Conservation (phyloP, 2,888 invertebrate genomes). For the Marasmarcha lunaedactyla region DNA sequence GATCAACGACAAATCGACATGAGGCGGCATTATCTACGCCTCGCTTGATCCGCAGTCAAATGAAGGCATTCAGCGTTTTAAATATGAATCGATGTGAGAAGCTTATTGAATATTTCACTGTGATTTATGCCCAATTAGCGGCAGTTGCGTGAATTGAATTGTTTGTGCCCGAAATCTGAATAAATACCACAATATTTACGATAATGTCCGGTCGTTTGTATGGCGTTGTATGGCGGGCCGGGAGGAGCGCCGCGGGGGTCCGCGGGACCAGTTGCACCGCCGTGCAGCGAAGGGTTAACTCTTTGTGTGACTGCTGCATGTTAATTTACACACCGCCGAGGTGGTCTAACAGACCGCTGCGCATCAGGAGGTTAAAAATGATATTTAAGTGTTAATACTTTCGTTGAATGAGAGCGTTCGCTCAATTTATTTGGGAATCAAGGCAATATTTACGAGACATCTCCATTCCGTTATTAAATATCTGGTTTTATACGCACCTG, state of each 20-base stretch:
- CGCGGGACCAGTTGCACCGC: constrained; percentile 21
- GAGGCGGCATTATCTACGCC: constrained; percentile 40
- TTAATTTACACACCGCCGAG: constrained; percentile 56
- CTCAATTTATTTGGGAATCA: constrained; percentile 36
- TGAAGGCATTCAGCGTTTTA: constrained; percentile 50
- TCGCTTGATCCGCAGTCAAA: constrained; percentile 50
- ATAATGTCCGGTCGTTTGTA: constrained; percentile 57
- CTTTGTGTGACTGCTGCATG: constrained; percentile 60
- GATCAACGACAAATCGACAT: constrained; percentile 42
- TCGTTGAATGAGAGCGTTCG: constrained; percentile 32
- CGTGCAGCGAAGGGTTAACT: constrained; percentile 13
- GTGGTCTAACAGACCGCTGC: constrained; percentile 43
- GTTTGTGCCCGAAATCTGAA: constrained; percentile 63
- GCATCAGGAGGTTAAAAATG: constrained; percentile 34
- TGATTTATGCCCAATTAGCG: constrained; percentile 67
- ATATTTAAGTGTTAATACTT: constrained; percentile 60
- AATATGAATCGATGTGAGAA: constrained; percentile 60
- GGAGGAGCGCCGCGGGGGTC: constrained; percentile 41
- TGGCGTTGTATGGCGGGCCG: constrained; percentile 39
- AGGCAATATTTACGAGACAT: constrained; percentile 23
- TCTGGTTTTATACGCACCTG: constrained; percentile 10
- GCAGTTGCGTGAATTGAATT: constrained; percentile 66
- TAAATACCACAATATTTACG: constrained; percentile 69
- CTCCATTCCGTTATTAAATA: constrained; percentile 12
- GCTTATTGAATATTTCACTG: constrained; percentile 62